Percentiles rank a stretch among this genome's conserved stretches.
phyloP scores from a whole-genome alignment of 2,888 invertebrate species.

The Luperina nickerlii region DNA sequence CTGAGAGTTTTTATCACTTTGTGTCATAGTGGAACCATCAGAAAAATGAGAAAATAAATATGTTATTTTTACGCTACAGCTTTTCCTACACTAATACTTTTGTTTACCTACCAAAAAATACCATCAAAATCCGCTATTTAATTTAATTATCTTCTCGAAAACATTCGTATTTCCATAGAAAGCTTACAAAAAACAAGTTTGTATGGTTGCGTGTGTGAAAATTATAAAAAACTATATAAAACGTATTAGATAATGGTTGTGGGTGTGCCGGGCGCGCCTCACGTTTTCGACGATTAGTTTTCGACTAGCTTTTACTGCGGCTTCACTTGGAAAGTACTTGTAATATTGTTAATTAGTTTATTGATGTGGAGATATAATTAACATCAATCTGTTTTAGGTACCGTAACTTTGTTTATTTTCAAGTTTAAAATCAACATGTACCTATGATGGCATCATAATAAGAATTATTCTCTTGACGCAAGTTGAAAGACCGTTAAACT shows the following conservation, averaged over 20 bases:
- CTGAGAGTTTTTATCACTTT: neutral
- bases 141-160: conserved; percentile 53
- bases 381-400: neutral
- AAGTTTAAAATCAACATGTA: neutral
- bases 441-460: neutral
- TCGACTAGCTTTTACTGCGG: conserved; percentile 51
- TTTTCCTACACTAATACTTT: neutral
- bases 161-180: conserved; percentile 59
- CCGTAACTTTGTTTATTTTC: neutral
- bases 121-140: conserved; percentile 15
- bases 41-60: neutral
- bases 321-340: conserved; percentile 37
- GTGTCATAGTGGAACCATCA: no score
- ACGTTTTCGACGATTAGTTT: conserved; percentile 70
- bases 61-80: neutral
- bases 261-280: conserved; percentile 72
- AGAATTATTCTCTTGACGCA: neutral
- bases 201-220: conserved; percentile 67
- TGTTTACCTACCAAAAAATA: conserved; percentile 6
- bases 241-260: conserved; percentile 67
- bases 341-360: conserved; percentile 51
- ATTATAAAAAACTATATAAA: conserved; percentile 64
- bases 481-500: neutral
- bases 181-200: conserved; percentile 61
- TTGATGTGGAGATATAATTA: neutral